Base-by-base conservation (phyloP, 1,140 invertebrate species). In the Neodiprion fabricii region DNA sequence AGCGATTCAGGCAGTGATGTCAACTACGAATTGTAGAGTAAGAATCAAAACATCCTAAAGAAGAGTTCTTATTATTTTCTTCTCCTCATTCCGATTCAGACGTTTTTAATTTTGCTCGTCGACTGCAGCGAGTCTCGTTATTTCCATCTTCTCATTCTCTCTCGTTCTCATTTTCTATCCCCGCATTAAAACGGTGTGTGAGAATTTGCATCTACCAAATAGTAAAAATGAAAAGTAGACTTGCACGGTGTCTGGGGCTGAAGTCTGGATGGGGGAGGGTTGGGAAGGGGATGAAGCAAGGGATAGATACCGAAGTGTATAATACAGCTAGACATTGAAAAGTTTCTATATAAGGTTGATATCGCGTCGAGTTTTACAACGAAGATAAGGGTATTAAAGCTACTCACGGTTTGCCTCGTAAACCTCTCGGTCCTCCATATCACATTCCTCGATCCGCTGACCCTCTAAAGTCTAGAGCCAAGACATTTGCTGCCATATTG, bases 381-480 rank as follows among this genome's bases (percentile, higher is more conserved):
- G 66, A 67, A 81, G 76, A 81, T 81, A 80, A 82, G 79, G 77
- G 71, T 79, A 78, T 75, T 80, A 80, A 80, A 79, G 74, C 77
- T 68, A 81, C 48, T 75, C 66, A 78, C 53, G n/a, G 69, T 73
- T 73, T 40, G 12, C 53, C 72, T 77, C 76, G 74, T 80, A 81
- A 82, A 80, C 67, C 76, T 76, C 67, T 40, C 70, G 53, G 11
- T 9, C 53, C 9, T 17, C 53, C 4, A 12, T n/a, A 1, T n/a
- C 8, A n/a, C 53, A 61, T n/a, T 61, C 53, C 53, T 17, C 53
- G 53, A 61, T 74, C 73, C 69, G 61, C 69, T 71, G 74, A 74
- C 68, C 71, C 72, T 61, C 53, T 61, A 17, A 78, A 75, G 76
- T 76, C 68, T 71, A 49, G 70, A 61, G 66, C 77, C 77, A 17